phyloP scores from a whole-genome alignment of 2,888 invertebrate genomes.

The Tenthredo mesomela region DNA sequence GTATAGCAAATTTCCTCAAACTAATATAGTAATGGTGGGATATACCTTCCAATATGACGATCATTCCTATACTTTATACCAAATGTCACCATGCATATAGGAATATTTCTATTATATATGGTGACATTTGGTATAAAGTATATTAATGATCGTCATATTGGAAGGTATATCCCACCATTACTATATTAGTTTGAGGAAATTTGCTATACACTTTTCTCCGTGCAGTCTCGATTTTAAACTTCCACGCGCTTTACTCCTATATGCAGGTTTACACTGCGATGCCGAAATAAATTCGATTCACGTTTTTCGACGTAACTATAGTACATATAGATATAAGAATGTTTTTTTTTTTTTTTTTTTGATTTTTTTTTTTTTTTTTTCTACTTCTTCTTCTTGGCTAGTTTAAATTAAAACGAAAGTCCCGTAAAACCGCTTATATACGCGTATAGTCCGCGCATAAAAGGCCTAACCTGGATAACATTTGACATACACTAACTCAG shows the following conservation, averaged over 20 bases:
- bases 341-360: not conserved
- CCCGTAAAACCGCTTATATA: slow-evolving; percentile 31
- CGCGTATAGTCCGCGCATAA: not conserved
- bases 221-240: not conserved
- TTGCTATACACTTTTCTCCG: too few species aligned
- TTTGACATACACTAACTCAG: slow-evolving; percentile 19
- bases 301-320: not conserved
- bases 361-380: too few species aligned
- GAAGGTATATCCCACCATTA: too few species aligned
- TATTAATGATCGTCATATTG: too few species aligned
- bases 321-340: not conserved
- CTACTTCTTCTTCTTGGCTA: not conserved
- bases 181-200: too few species aligned
- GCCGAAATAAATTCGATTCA: slow-evolving; percentile 16
- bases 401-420: slow-evolving; percentile 37
- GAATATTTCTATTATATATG: too few species aligned
- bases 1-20: too few species aligned
- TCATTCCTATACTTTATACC: too few species aligned
- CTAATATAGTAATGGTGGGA: too few species aligned
- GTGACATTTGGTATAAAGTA: too few species aligned
- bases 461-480: slow-evolving; percentile 35
- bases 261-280: not conserved
- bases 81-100: too few species aligned
- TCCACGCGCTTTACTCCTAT: not conserved
- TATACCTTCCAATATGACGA: too few species aligned